These are phyloP conservation scores for Heterodera carotae DNA, from an alignment of 1,140 invertebrate species.

Conservation along the genomic window DNA sequence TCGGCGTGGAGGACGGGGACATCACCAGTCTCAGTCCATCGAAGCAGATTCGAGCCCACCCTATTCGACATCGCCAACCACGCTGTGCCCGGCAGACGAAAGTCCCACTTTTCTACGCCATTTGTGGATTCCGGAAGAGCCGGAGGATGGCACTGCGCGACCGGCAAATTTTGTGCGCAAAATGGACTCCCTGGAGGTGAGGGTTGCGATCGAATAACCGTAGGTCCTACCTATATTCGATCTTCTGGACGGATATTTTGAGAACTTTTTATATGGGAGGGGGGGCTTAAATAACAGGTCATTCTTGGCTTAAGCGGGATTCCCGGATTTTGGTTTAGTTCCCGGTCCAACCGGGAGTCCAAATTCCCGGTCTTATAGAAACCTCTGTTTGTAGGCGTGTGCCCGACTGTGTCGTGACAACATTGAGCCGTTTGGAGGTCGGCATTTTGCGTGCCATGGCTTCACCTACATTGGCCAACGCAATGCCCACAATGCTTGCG, in stretches of 20 bases:
- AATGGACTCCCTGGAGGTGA: slow-evolving; percentile 36
- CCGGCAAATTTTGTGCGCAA: slow-evolving; percentile 33
- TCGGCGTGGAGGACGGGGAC: too few relatives aligned
- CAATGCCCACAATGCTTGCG: slow-evolving; percentile 28
- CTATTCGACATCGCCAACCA: neutral
- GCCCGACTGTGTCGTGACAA: slow-evolving; percentile 29
- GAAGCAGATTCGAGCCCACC: neutral
- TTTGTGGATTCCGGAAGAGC: neutral
- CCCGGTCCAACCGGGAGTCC: neutral
- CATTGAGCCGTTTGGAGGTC: slow-evolving; percentile 11
- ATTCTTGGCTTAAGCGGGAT: too few relatives aligned
- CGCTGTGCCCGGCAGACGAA: slow-evolving; percentile 8
- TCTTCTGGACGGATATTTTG: too few relatives aligned
- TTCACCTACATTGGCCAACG: slow-evolving; percentile 27
- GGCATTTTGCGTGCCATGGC: slow-evolving; percentile 31
- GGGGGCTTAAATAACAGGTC: too few relatives aligned
- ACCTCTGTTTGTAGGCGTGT: slow-evolving; percentile 19
- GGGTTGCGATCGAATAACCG: too few relatives aligned
- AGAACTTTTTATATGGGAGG: too few relatives aligned
- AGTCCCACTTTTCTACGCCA: slow-evolving; percentile 15
- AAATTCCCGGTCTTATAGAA: neutral
- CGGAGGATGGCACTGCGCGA: neutral
- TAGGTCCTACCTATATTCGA: too few relatives aligned
- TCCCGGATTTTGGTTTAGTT: too few relatives aligned
- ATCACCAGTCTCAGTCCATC: neutral